phyloP scores from a whole-genome alignment of 1,140 invertebrate species.

The Amphibalanus amphitrite region DNA sequence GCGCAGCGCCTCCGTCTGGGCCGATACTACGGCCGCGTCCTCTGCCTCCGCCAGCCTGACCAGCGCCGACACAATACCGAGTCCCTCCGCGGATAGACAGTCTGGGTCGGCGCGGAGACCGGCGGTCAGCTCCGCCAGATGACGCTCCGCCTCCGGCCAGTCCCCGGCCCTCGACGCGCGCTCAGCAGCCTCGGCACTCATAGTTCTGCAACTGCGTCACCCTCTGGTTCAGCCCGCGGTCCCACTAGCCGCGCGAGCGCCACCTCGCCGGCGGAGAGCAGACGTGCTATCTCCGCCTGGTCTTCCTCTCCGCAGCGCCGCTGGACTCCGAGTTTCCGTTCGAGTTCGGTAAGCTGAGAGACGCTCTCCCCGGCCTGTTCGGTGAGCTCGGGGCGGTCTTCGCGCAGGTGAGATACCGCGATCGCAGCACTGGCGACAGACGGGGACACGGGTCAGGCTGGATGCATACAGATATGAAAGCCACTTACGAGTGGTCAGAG shows the following conservation, averaged over 20 bases:
- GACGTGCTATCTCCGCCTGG: neutral
- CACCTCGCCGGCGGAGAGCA: neutral
- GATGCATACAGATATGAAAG: too few relatives aligned
- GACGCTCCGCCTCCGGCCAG: neutral
- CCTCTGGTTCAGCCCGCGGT: neutral
- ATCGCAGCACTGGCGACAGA: neutral
- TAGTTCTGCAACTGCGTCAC: too few relatives aligned
- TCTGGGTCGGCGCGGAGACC: neutral
- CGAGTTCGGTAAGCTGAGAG: neutral
- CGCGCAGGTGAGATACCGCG: neutral
- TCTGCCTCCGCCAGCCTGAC: too few relatives aligned
- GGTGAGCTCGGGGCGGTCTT: neutral
- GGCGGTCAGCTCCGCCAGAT: neutral
- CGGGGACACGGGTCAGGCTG: too few relatives aligned
- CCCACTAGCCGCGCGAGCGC: neutral
- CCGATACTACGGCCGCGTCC: too few relatives aligned
- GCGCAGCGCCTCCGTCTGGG: neutral
- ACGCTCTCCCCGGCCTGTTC: neutral
- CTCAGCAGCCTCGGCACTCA: neutral
- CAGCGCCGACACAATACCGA: neutral
- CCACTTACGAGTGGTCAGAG: too few relatives aligned
- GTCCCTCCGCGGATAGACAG: neutral
- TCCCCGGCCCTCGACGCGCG: neutral
- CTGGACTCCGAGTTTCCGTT: neutral
- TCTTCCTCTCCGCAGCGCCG: neutral